A percentile compares a stretch with the other conserved stretches of the same genome.
Conservation (phyloP, 2,888 invertebrate genomes). For the Beris chalybata region DNA sequence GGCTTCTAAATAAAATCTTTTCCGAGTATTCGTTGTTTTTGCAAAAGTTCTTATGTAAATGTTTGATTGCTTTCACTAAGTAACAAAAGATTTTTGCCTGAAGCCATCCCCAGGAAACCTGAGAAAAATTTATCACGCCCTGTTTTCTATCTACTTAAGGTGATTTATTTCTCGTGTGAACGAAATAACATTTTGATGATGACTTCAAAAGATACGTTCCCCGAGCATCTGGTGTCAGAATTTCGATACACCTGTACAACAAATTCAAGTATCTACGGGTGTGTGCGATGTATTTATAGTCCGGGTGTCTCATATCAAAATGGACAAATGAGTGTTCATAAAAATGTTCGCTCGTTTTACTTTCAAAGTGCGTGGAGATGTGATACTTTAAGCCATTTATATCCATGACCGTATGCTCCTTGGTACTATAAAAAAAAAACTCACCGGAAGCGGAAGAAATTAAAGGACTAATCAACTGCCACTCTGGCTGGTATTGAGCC, state of each 20-base stretch:
- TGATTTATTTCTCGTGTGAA: constrained; percentile 30
- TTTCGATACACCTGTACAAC: too few relatives aligned
- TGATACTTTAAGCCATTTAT: background rate
- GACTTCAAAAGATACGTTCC: constrained; percentile 7
- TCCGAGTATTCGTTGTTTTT: too few relatives aligned
- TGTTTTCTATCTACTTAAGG: constrained; percentile 27
- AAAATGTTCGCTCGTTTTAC: constrained; percentile 30
- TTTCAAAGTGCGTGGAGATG: constrained; percentile 18
- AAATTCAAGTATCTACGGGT: too few relatives aligned
- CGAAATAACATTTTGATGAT: constrained; percentile 30
- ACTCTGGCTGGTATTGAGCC: too few relatives aligned
- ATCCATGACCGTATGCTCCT: too few relatives aligned
- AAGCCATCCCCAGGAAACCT: background rate
- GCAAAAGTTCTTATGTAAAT: too few relatives aligned
- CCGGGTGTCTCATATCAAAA: background rate
- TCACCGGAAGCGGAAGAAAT: too few relatives aligned
- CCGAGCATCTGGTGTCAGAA: background rate
- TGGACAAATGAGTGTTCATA: constrained; percentile 22
- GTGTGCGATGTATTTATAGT: too few relatives aligned
- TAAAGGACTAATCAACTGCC: too few relatives aligned
- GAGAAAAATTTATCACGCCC: constrained; percentile 28
- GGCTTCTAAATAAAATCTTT: too few relatives aligned
- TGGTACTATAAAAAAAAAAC: too few relatives aligned
- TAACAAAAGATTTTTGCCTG: background rate
- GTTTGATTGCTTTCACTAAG: too few relatives aligned